Evolutionary conservation across 2,888 invertebrate species (phyloP).

Genomic region (Tenthredo notha): DNA sequence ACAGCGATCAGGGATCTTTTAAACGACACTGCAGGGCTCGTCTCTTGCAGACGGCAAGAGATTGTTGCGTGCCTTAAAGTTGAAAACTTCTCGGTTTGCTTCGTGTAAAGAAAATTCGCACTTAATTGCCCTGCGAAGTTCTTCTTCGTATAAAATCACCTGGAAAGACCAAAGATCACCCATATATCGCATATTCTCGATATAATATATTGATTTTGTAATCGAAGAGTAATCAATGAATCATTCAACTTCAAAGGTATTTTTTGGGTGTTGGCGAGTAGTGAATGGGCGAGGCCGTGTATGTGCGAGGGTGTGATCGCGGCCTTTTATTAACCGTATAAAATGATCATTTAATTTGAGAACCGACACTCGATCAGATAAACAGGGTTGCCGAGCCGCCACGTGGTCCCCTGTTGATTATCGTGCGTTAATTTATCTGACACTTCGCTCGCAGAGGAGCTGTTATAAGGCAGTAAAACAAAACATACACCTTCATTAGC

Average conservation of each 20-base stretch:
- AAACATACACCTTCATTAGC: slow-evolving; percentile 48
- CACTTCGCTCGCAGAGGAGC: slow-evolving; percentile 47
- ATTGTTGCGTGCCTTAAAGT: neutral
- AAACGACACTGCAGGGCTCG: slow-evolving; percentile 42
- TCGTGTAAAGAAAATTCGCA: neutral
- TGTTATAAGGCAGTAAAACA: slow-evolving; percentile 43
- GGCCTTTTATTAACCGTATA: slow-evolving; percentile 35
- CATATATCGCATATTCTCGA: too few relatives aligned
- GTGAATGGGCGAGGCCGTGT: slow-evolving; percentile 22
- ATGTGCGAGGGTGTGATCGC: slow-evolving; percentile 35
- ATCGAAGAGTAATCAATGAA: slow-evolving; percentile 13
- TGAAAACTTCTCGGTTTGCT: neutral
- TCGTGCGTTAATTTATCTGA: slow-evolving; percentile 42
- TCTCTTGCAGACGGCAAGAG: neutral
- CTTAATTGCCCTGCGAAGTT: too few relatives aligned
- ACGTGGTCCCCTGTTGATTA: slow-evolving; percentile 47
- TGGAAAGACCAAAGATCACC: too few relatives aligned
- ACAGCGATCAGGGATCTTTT: slow-evolving; percentile 43
- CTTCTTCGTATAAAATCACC: too few relatives aligned
- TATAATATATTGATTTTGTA: neutral
- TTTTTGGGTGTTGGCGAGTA: neutral
- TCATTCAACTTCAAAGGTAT: neutral
- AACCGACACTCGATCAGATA: slow-evolving; percentile 48
- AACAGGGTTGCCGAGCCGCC: neutral
- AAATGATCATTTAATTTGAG: slow-evolving; percentile 49